Conservation (phyloP, 2,797 vertebrate species). For the Catamblyrhynchus diadema region DNA sequence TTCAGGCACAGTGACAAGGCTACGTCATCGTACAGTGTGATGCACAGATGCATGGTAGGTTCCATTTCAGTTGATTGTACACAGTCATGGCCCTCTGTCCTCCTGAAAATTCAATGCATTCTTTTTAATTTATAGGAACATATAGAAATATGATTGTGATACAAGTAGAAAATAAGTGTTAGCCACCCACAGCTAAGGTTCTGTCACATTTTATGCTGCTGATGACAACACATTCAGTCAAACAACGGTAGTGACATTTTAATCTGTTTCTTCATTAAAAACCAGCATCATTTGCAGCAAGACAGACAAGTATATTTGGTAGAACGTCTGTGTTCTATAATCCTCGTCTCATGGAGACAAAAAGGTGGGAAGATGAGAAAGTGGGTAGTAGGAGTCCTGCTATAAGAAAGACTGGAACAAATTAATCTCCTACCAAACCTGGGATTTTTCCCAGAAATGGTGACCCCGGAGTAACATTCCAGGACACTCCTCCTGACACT, state of each 20-base stretch:
- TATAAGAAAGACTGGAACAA: neutral
- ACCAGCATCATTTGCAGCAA: neutral
- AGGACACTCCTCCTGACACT: neutral
- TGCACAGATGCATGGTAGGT: neutral
- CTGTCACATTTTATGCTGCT: neutral
- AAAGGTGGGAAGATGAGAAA: neutral
- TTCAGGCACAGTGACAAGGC: neutral
- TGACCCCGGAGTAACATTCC: neutral
- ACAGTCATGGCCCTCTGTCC: neutral
- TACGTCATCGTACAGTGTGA: rapidly evolving
- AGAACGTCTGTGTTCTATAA: neutral
- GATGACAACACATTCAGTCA: slow-evolving; percentile 6
- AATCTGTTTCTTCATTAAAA: slow-evolving; percentile 21
- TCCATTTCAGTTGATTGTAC: neutral
- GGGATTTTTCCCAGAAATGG: neutral
- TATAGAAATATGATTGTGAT: slow-evolving; percentile 20
- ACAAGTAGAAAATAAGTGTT: slow-evolving; percentile 8
- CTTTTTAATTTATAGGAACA: neutral
- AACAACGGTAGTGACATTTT: neutral
- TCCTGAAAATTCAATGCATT: neutral
- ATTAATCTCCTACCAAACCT: neutral
- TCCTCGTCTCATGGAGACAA: neutral
- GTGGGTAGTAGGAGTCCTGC: neutral
- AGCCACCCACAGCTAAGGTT: slow-evolving; percentile 28
- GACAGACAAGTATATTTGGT: neutral